Percentiles rank a stretch among this genome's conserved stretches.
Evolutionary conservation across 1,140 invertebrate species (phyloP).

Genomic region (Rhagoletis pomonella): DNA sequence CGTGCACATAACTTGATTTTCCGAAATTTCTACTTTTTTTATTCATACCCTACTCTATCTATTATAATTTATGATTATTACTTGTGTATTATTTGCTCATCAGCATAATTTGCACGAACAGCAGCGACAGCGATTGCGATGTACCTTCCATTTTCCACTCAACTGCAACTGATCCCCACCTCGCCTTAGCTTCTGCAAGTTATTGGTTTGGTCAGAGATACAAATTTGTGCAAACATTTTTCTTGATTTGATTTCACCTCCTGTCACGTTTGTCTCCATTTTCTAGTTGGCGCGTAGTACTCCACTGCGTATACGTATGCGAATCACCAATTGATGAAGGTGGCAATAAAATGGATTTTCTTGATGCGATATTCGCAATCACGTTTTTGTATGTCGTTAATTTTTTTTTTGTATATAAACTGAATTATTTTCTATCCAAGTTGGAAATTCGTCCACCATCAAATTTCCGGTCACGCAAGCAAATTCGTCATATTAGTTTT

Average conservation of each 20-base stretch:
- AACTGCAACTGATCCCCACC: too few relatives aligned
- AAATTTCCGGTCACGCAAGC: slow-evolving; percentile 30
- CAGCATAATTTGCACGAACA: slow-evolving; percentile 36
- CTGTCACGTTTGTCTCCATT: not conserved
- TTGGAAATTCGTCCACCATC: not conserved
- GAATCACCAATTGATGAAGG: not conserved
- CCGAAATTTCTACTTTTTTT: not conserved
- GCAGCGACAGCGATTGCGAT: not conserved
- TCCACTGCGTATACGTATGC: not conserved
- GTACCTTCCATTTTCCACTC: too few relatives aligned
- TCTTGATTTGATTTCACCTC: not conserved
- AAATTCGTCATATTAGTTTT: not conserved
- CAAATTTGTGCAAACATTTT: not conserved
- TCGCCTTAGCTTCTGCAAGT: not conserved
- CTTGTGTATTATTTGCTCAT: slow-evolving; percentile 48
- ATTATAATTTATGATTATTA: slow-evolving; percentile 52
- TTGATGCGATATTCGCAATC: slow-evolving; percentile 12
- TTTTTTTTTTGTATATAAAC: slow-evolving; percentile 34
- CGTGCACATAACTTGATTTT: not conserved
- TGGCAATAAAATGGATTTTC: slow-evolving; percentile 19
- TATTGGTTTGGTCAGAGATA: not conserved
- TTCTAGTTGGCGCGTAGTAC: not conserved
- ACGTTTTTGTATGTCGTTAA: slow-evolving; percentile 38
- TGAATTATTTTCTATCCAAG: slow-evolving; percentile 9
- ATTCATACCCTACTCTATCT: not conserved